Percentiles rank a stretch among this genome's conserved stretches.
Conservation (phyloP, 2,888 invertebrate genomes). For the Onthophagus sagittarius region DNA sequence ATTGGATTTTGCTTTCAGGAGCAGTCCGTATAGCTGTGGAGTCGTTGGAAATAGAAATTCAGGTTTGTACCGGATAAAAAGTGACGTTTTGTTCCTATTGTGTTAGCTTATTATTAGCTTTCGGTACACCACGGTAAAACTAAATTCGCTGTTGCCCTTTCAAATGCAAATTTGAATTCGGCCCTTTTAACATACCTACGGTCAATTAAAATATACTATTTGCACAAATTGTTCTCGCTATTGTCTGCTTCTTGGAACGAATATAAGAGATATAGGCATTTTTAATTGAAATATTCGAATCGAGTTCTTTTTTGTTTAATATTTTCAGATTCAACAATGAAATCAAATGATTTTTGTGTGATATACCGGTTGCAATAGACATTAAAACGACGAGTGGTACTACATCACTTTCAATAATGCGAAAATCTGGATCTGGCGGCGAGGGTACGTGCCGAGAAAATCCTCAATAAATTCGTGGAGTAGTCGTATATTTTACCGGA, state of each 20-base stretch:
- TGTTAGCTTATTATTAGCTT: neutral
- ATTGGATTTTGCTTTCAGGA: neutral
- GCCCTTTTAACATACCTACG: neutral
- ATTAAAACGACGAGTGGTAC: neutral
- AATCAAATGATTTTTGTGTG: neutral
- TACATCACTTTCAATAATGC: neutral
- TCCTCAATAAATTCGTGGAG: neutral
- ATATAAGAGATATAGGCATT: no score
- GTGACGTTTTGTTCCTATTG: neutral
- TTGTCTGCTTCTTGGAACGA: neutral
- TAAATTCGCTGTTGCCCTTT: neutral
- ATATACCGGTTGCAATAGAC: neutral
- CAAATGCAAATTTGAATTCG: neutral
- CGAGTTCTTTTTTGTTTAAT: no score
- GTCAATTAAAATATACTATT: neutral
- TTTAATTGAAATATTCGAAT: no score
- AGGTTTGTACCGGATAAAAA: neutral
- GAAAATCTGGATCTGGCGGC: neutral
- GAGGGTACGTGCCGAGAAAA: neutral
- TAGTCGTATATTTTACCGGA: slow-evolving; percentile 1
- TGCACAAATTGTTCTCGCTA: neutral
- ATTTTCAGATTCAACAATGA: no score
- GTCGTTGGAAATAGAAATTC: neutral
- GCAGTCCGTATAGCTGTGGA: neutral
- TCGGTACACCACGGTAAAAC: neutral